Conservation (phyloP, 2,797 vertebrate genomes). For the Platalea minor region DNA sequence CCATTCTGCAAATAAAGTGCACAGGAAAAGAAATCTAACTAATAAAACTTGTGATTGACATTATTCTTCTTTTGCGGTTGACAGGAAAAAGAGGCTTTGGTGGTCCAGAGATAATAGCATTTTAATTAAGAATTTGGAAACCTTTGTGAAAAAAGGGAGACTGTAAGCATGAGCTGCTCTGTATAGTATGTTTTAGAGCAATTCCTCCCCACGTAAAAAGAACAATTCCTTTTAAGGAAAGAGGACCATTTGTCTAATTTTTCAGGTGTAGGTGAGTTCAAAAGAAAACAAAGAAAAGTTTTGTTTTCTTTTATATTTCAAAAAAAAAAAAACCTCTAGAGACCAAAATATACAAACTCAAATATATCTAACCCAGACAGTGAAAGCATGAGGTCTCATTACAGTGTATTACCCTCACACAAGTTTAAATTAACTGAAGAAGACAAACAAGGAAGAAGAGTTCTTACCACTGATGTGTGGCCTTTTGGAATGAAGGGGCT, state of each 20-base stretch:
- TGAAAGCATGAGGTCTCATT: conserved; percentile 37
- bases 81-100: background rate
- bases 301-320: conserved; percentile 34
- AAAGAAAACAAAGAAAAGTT: conserved; percentile 20
- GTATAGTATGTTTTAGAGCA: background rate
- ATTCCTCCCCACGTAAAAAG: background rate
- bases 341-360: conserved; percentile 32
- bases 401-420: conserved; percentile 35
- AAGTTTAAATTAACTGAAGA: conserved; percentile 60
- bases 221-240: background rate
- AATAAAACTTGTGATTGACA: background rate
- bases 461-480: conserved; percentile 86
- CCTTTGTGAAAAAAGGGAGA: background rate
- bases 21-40: background rate
- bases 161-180: background rate
- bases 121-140: background rate
- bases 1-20: background rate
- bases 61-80: background rate
- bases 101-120: background rate
- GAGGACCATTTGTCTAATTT: conserved; percentile 4
- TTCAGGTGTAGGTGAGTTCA: conserved; percentile 17
- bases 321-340: conserved; percentile 12
- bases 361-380: conserved; percentile 47
- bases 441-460: conserved; percentile 85
- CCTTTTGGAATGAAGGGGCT: conserved; percentile 89